Base-by-base conservation (phyloP, 1,140 invertebrate genomes). In the Lethocerus indicus region DNA sequence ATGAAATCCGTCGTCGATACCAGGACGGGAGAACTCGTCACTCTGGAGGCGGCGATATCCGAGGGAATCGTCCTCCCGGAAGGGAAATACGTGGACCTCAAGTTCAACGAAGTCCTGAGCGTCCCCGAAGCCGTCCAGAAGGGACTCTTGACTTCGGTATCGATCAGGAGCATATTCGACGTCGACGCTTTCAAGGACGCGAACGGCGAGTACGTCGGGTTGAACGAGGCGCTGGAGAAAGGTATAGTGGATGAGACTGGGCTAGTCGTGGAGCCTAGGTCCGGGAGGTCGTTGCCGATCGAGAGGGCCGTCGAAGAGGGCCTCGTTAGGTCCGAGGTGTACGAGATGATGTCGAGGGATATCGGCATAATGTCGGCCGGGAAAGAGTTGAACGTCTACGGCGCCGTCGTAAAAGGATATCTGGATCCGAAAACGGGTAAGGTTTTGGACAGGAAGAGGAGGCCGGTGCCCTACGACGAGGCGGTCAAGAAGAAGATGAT, bases 171-270 rank as follows among this genome's bases (percentile, higher is more conserved):
- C 4, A 81, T 91, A 50, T 94, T 94, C 62, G 83, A 94, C 61
- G 87, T 93, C 49, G 86, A 89, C 56, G 88, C 83, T 49, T 88
- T 95, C 60, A 83, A 80, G 60, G 86, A 94, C 64, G 71, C 78
- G 53, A 83, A 79, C 40, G 79, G 76, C 32, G 41, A 88, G 61
- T 83, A 80, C 60, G 71, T 97, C 36, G 89, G 81, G 59, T 81
- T 96, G 54, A 87, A 92, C 64, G 74, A 78, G 51, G 91, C 92
- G 40, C 62, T 92, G 42, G 72, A 77, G 42, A 82, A 79, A 58
- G 85, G 83, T 54, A 65, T 88, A 44, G 72, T 93, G 46, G 77
- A 82, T 56, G 74, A 79, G 39, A 73, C 73, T 39, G 76, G 78
- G 57, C 76, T 79, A 54, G 72, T 91, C 45, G 59, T 72, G 12